phyloP scores from a whole-genome alignment of 1,140 invertebrate species.

The Atta colombica region DNA sequence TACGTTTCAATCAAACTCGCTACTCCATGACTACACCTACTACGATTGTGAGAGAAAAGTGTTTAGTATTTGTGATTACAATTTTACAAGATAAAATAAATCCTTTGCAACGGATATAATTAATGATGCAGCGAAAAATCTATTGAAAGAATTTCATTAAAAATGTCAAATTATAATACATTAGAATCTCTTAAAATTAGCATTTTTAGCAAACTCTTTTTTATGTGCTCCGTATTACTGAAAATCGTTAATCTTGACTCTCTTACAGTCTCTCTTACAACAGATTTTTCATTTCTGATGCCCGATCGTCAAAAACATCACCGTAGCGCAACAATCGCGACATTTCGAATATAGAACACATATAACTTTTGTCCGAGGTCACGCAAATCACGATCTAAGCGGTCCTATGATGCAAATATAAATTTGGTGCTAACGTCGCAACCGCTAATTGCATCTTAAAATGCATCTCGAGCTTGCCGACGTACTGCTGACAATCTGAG shows the following conservation, averaged over 20 bases:
- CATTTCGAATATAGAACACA: constrained; percentile 59
- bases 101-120: no score
- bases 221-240: no score
- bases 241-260: no score
- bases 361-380: constrained; percentile 29
- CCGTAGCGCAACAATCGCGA: constrained; percentile 57
- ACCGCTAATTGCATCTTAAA: constrained; percentile 15
- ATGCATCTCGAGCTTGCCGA: neutral
- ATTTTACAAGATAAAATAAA: no score
- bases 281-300: neutral
- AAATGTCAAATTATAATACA: no score
- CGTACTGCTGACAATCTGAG: neutral
- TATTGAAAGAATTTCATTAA: no score
- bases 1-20: constrained; percentile 8
- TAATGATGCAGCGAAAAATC: no score
- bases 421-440: constrained; percentile 38
- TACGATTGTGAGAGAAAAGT: no score
- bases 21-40: neutral
- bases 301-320: constrained; percentile 63
- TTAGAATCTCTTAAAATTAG: no score
- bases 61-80: no score
- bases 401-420: constrained; percentile 23
- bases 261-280: no score
- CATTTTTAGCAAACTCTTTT: no score
- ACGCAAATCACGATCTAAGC: constrained; percentile 11